phyloP scores from a whole-genome alignment of 2,797 vertebrate genomes.

The Rachycentron canadum region DNA sequence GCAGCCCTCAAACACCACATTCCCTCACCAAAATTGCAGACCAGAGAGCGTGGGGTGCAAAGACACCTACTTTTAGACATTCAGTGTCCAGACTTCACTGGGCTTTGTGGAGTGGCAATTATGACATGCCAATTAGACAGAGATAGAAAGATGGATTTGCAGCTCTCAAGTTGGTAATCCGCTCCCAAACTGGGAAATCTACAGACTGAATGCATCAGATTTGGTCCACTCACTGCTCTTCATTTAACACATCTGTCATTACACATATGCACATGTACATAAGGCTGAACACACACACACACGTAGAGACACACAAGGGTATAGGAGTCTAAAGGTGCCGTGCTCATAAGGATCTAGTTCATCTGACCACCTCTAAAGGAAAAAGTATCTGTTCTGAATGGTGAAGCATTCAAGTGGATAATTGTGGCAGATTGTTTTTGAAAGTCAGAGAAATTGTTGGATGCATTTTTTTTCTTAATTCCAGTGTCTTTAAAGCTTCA shows the following conservation, averaged over 20 bases:
- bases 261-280: not conserved
- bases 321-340: not conserved
- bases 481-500: not conserved
- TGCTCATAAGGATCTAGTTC: not conserved
- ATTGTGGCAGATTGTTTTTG: too few relatives aligned
- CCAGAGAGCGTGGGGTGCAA: slow-evolving; percentile 15
- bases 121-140: slow-evolving; percentile 81
- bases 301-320: not conserved
- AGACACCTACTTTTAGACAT: slow-evolving; percentile 54
- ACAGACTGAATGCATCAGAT: slow-evolving; percentile 64
- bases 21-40: slow-evolving; percentile 51
- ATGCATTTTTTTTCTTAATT: not conserved
- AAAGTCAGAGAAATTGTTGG: not conserved
- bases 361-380: not conserved
- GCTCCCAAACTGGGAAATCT: slow-evolving; percentile 75
- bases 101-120: slow-evolving; percentile 74
- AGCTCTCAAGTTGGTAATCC: slow-evolving; percentile 68
- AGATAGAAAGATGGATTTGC: slow-evolving; percentile 62
- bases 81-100: slow-evolving; percentile 56
- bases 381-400: not conserved
- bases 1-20: slow-evolving; percentile 48
- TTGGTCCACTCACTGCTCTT: slow-evolving; percentile 72
- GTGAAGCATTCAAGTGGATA: not conserved
- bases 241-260: slow-evolving; percentile 70
- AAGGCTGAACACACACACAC: slow-evolving; percentile 14